Evolutionary conservation across 2,797 vertebrate species (phyloP).

Genomic region (Hemitrygon akajei): DNA sequence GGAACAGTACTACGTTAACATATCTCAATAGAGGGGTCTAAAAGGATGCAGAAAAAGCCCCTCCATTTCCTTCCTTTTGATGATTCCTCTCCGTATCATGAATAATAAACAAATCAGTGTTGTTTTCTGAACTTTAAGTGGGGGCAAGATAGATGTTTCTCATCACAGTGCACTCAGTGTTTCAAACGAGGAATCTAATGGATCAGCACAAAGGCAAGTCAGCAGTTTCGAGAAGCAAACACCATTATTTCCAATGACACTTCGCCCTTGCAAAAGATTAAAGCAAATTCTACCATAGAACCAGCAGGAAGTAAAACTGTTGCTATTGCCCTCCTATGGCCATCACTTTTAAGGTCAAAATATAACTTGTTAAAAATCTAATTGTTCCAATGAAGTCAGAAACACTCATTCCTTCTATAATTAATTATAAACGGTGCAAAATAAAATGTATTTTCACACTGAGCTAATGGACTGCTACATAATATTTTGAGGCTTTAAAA

Average conservation of each 20-base stretch:
- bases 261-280: neutral
- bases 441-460: neutral
- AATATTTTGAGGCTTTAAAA: neutral
- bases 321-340: neutral
- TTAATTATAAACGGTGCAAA: neutral
- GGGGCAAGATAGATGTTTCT: neutral
- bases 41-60: neutral
- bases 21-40: neutral
- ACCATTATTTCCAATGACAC: neutral
- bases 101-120: neutral
- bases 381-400: neutral
- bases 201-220: neutral
- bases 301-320: neutral
- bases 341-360: neutral
- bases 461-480: neutral
- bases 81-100: neutral
- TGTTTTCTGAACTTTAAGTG: conserved; percentile 6
- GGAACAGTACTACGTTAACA: neutral
- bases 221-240: neutral
- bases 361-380: neutral
- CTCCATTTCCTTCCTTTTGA: neutral
- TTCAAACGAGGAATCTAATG: neutral
- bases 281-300: neutral
- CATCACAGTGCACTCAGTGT: neutral
- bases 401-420: neutral